Base-by-base conservation (phyloP, 2,888 invertebrate species). In the Baccha elongata region DNA sequence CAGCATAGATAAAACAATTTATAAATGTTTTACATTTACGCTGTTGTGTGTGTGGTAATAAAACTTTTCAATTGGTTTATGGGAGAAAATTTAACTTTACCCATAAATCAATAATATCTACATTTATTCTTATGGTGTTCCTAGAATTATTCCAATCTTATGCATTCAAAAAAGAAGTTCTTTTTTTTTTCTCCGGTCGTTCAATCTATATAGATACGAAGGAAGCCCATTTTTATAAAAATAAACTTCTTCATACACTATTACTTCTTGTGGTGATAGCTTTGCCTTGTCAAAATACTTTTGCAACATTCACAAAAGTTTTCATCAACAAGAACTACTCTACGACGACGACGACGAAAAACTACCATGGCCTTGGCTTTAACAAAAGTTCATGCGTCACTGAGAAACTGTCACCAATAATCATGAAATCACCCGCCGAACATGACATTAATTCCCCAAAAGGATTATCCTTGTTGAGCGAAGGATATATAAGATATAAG, bases 391-490 rank as follows among this genome's bases (percentile, higher is more conserved):
- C 68, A 73, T 62, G 48, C 53, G 35, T 44, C 58, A 68, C 60
- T 68, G 60, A 35, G 69, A 76, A 44, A 68, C 67, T 78, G 78
- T 83, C 83, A 78, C 44, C 72, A 72, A 83, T 72, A 78, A 83
- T 72, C 78, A 83, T 76, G 72, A 64, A 83, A 83, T 83, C 83
- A 83, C 72, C 68, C 68, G 58, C 64, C 68, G 64, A 76, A 83
- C 72, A 78, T 68, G 78, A 64, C 83, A 73, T 83, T 68, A 73
- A 83, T 72, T 64, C 71, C 73, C 72, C 67, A 48, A 68, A 68
- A 53, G 78, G 83, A 75, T 81, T 75, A 75, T 62, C 71, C 75
- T 58, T 55, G 60, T 62, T 75, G 60, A 62, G 42, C 35, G 40
- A 17, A 48, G 71, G 44, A 74, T 74, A 67, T 58, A 26, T 26